Base-by-base conservation (phyloP, 2,113 vertebrate genomes). In the Paracyprichromis sp. region DNA sequence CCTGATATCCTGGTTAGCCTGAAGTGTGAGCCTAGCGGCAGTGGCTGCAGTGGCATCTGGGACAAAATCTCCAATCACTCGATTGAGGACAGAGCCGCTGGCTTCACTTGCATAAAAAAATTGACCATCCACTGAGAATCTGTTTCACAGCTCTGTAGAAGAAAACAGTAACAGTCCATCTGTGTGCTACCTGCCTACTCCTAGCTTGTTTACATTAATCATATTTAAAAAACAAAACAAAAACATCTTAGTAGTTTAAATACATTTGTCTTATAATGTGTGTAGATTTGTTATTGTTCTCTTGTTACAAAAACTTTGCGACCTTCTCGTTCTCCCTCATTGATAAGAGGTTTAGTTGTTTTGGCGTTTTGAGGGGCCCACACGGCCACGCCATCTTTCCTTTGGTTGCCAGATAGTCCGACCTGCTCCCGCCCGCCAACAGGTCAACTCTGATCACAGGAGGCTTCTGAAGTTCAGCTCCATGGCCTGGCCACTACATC, bases 141-240 rank as follows among this genome's bases (percentile, higher is more conserved):
- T 36, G 92, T 93, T 96, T 96, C 96, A 96, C 95, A 96, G 95
- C 92, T 92, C 91, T 88, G 90, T 86, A 95, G 90, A 93, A 89
- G 40, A 73, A 92, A 93, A 92, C 87, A 86, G 84, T 88, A 89
- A 93, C 88, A 92, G 89, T 90, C 84, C 85, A 81, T 89, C 91
- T 84, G 47, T 92, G 86, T 93, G 92, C 92, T 86, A 94, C 93
- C 90, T 91, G 83, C 91, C 80, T 80, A 81, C 82, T 84, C 54
- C 26, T 7, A 73, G 57, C 40, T 82, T 52, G 6, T 71, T 81
- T 14, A 89, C 90, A 79, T 66, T 8, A 78, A 78, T 84, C 85
- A 89, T 86, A 89, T 80, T 90, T 79, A 8, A 94, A 92, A 88
- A 93, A 86, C 85, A 52, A 79, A 53, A 71, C 36, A 73, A 50